A percentile compares a stretch with the other conserved stretches of the same genome.
Evolutionary conservation across 2,113 vertebrate species (phyloP).

Genomic region (Tetrax tetrax): DNA sequence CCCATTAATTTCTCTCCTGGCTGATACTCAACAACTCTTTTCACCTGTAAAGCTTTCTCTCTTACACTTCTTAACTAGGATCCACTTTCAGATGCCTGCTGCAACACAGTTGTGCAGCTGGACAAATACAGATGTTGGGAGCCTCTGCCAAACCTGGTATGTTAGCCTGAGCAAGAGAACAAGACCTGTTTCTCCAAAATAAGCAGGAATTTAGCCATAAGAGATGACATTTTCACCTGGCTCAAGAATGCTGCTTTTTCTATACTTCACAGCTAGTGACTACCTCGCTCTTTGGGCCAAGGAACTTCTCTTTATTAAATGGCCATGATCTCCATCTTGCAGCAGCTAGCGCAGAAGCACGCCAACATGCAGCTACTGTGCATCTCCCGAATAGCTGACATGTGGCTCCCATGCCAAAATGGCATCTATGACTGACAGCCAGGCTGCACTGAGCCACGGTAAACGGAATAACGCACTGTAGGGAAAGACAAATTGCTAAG

Average conservation of each 20-base stretch:
- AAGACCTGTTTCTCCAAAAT: background rate
- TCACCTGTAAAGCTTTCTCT: background rate
- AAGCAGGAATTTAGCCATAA: background rate
- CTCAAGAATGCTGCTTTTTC: background rate
- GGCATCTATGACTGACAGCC: background rate
- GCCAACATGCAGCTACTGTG: background rate
- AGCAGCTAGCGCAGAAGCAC: background rate
- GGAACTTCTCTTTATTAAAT: background rate
- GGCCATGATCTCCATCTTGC: background rate
- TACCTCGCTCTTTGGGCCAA: background rate
- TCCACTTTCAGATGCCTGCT: background rate
- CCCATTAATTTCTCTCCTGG: background rate
- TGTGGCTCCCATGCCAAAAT: background rate
- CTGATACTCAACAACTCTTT: background rate
- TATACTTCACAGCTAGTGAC: background rate
- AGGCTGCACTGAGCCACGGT: background rate
- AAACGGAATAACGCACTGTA: background rate
- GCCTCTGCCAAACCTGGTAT: background rate
- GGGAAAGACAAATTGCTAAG: background rate
- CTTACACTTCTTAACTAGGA: background rate
- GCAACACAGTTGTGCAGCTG: background rate
- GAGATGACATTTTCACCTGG: background rate
- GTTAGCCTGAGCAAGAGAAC: background rate
- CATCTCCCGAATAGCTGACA: background rate
- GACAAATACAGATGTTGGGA: background rate